These are phyloP conservation scores for Passer domesticus DNA, from an alignment of 2,113 vertebrate genomes.

Conservation along the genomic window DNA sequence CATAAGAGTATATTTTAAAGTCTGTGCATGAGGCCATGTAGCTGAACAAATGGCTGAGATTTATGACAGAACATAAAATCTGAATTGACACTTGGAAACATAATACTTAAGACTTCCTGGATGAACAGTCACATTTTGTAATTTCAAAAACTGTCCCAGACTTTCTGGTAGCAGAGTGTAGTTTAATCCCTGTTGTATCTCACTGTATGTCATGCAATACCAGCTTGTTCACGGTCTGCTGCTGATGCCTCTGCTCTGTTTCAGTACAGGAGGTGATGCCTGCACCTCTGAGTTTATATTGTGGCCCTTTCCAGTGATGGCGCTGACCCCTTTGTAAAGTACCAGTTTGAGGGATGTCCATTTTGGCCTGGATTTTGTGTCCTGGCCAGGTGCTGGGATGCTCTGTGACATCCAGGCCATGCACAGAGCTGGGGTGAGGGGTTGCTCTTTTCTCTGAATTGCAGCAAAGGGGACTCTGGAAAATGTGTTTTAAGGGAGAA, in stretches of 20 bases:
- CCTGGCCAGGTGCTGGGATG: not conserved
- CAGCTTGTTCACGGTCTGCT: not conserved
- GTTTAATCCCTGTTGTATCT: not conserved
- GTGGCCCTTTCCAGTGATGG: not conserved
- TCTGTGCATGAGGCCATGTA: not conserved
- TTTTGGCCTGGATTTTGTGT: not conserved
- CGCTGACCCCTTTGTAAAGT: not conserved
- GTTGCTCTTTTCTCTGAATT: not conserved
- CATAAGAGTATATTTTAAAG: not conserved
- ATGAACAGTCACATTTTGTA: not conserved
- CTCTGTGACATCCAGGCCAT: not conserved
- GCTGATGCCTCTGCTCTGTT: not conserved
- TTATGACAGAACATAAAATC: slow-evolving; percentile 25
- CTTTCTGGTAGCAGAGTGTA: not conserved
- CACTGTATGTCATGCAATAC: fast-evolving
- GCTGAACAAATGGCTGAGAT: slow-evolving; percentile 9
- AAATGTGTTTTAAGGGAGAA: not conserved
- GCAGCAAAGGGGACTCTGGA: not conserved
- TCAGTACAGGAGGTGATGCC: not conserved
- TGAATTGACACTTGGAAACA: slow-evolving; percentile 5
- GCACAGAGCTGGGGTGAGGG: not conserved
- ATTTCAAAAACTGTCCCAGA: not conserved
- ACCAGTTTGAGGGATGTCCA: not conserved
- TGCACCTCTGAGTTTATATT: not conserved
- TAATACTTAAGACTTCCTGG: slow-evolving; percentile 5